These are phyloP conservation scores for Oncopodura yosiiana DNA, from an alignment of 1,140 invertebrate species.

Conservation along the genomic window DNA sequence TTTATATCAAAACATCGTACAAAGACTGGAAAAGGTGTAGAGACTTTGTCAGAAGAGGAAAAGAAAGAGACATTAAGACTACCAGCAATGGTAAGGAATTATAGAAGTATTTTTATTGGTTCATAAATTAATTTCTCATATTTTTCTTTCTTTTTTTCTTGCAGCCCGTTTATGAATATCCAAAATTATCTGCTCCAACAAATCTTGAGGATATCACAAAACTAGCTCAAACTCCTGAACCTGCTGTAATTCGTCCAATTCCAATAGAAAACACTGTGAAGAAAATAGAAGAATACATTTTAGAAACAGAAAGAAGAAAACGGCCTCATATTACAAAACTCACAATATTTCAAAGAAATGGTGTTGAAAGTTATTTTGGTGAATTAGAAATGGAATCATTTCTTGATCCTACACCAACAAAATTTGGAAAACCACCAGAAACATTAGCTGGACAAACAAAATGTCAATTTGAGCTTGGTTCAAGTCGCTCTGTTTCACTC, in stretches of 20 bases:
- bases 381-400: constrained; percentile 34
- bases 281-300: constrained; percentile 33
- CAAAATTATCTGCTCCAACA: neutral
- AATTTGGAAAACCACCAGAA: constrained; percentile 6
- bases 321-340: constrained; percentile 29
- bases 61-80: constrained; percentile 10
- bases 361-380: constrained; percentile 29
- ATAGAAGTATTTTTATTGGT: neutral
- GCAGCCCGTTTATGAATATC: constrained; percentile 14
- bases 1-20: neutral
- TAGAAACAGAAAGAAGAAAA: constrained; percentile 33
- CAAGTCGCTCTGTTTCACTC: constrained; percentile 13
- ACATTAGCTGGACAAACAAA: constrained; percentile 15
- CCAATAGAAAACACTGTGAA: constrained; percentile 22
- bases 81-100: constrained; percentile 13
- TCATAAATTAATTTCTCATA: neutral
- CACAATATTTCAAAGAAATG: constrained; percentile 31
- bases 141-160: constrained; percentile 2
- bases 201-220: constrained; percentile 22
- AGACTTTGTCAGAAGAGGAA: neutral
- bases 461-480: constrained; percentile 34
- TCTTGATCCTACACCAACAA: constrained; percentile 6
- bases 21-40: neutral
- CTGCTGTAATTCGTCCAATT: constrained; percentile 18
- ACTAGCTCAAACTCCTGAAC: constrained; percentile 20